Conservation (phyloP, 2,797 vertebrate genomes). For the Alfaro cultratus region DNA sequence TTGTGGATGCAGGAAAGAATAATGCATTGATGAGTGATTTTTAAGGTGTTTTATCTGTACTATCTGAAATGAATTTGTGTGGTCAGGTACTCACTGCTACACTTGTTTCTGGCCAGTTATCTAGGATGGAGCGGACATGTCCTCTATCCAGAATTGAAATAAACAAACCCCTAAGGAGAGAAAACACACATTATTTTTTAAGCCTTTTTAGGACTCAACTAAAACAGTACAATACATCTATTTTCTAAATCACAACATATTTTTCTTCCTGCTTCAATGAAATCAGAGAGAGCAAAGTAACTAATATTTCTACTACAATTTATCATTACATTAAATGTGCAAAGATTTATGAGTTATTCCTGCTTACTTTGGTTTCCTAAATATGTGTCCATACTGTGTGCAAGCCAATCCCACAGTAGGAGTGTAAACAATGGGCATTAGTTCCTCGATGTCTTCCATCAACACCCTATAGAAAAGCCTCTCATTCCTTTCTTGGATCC, state of each 20-base stretch:
- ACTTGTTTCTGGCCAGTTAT: conserved; percentile 96
- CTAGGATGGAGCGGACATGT: conserved; percentile 92
- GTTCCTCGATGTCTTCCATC: conserved; percentile 92
- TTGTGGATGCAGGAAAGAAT: background rate
- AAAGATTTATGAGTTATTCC: background rate
- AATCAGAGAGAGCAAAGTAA: background rate
- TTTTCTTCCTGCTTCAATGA: background rate
- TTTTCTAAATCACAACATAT: background rate
- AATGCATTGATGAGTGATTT: background rate
- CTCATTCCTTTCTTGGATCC: conserved; percentile 97
- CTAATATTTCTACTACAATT: background rate
- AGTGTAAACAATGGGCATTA: conserved; percentile 99
- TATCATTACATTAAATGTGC: background rate
- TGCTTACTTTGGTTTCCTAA: conserved; percentile 95
- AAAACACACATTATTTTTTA: conserved; percentile 7
- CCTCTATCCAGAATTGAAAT: conserved; percentile 96
- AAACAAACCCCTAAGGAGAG: conserved; percentile 88
- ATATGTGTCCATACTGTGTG: conserved; percentile 96
- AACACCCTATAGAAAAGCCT: conserved; percentile 93
- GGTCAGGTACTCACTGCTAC: conserved; percentile 84
- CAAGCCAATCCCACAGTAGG: conserved; percentile 97
- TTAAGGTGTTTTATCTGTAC: background rate
- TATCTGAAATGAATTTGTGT: background rate
- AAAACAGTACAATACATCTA: background rate
- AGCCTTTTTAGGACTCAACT: background rate